Conservation (phyloP, 2,797 vertebrate species). For the Acipenser ruthenus region DNA sequence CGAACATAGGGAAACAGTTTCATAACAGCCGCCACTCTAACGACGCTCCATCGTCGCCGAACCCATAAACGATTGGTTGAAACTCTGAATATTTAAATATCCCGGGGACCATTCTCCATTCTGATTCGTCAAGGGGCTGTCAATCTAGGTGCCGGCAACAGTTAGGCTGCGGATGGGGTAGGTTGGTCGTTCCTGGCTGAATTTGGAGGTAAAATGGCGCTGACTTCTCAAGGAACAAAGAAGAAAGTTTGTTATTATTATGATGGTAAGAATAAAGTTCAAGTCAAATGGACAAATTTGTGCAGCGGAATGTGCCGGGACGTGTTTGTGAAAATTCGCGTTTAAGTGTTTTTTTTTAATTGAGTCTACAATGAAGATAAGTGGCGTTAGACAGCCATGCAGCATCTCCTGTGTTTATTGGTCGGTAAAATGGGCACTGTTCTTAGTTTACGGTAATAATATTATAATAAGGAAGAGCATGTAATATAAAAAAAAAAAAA, state of each 20-base stretch:
- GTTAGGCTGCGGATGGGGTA: constrained; percentile 24
- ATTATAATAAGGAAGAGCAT: too few species aligned
- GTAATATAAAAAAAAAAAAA: too few species aligned
- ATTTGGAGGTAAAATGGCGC: constrained; percentile 82
- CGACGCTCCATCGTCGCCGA: background rate
- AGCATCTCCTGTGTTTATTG: constrained; percentile 1
- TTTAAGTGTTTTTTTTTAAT: constrained; percentile 17
- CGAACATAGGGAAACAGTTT: background rate
- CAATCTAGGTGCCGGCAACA: constrained; percentile 22
- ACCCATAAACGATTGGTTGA: constrained; percentile 14
- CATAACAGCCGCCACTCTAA: background rate
- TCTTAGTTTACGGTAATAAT: background rate
- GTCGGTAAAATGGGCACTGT: background rate
- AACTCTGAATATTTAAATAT: constrained; percentile 19
- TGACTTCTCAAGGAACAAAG: constrained; percentile 88
- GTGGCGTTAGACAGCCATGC: constrained; percentile 16
- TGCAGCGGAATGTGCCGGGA: constrained; percentile 2
- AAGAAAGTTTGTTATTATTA: constrained; percentile 98
- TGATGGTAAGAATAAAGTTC: constrained; percentile 68
- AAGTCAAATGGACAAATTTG: constrained; percentile 6
- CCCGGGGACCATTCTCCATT: constrained; percentile 11
- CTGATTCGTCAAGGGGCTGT: constrained; percentile 25
- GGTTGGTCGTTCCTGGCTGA: constrained; percentile 28
- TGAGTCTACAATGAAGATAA: constrained; percentile 29
- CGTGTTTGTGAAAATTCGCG: constrained; percentile 1